Base-by-base conservation (phyloP, 92 coral and sea anemone genomes). In the Heliopora coerulea region DNA sequence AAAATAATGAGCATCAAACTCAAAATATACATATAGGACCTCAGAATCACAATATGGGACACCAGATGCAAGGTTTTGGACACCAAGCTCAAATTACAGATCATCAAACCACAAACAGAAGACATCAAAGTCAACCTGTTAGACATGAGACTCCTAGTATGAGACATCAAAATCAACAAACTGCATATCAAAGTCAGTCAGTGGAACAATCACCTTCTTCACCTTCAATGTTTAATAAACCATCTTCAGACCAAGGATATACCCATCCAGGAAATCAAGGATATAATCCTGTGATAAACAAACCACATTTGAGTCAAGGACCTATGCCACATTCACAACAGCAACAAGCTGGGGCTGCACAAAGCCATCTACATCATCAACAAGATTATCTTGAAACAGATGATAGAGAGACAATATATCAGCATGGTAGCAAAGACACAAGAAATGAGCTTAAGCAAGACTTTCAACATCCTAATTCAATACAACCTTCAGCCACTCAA, bases 151-250 rank as follows among this genome's bases (percentile, higher is more conserved):
- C 15, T 35, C 65, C 26, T 17, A 10, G 28, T 25, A 12, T 13
- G 9, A 28, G 39, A 5, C 33, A 59, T 9, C 35, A 59, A 18
- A 59, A 41, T 66, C 50, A 34, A 33, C 68, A 62, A 62, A 3
- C 48, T 17, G 49, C 49, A 1, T 59, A 37, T 35, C n/a, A n/a
- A n/a, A 64, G 21, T 49, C 70, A 37, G 67, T 21, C 67, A 12
- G 40, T n/a, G 50, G 19, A 9, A 64, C 70, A 33, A 35, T 21
- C 35, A 27, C n/a, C 50, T 35, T 27, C 70, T 21, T 35, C 70
- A n/a, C n/a, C n/a, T n/a, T 8, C 70, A 64, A 37, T 64, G n/a
- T 11, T n/a, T 8, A 37, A 32, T 31, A 42, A 66, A 20, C 9
- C 30, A 21, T 15, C n/a, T 6, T 46, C 57, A 44, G 44, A 24